phyloP scores from a whole-genome alignment of 2,797 vertebrate genomes.

The Micrastur ruficollis region DNA sequence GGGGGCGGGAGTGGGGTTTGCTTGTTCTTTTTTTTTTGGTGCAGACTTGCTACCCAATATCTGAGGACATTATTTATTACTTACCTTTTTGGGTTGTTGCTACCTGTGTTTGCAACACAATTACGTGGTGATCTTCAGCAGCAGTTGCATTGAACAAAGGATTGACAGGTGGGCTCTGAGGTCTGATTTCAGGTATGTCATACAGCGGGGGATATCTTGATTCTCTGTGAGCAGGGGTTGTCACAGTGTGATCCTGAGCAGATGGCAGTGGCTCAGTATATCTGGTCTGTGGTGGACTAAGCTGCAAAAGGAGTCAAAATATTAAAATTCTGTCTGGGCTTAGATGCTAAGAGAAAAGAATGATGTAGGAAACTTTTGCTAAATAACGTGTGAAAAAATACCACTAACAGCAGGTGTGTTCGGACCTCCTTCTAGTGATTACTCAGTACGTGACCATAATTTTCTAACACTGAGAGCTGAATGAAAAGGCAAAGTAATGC shows the following conservation, averaged over 20 bases:
- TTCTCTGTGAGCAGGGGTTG: background rate
- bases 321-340: background rate
- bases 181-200: background rate
- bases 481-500: background rate
- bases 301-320: conserved; percentile 40
- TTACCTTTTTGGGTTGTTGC: conserved; percentile 11
- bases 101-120: background rate
- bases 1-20: background rate
- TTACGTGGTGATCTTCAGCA: background rate
- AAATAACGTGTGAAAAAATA: background rate
- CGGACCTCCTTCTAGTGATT: background rate
- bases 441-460: background rate
- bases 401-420: background rate
- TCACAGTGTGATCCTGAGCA: background rate
- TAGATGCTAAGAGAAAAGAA: background rate
- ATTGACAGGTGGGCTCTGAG: background rate
- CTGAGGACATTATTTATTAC: background rate
- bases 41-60: background rate
- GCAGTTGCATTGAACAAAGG: background rate
- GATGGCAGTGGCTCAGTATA: background rate
- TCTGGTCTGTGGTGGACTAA: background rate
- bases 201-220: background rate
- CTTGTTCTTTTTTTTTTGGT: rapidly evolving
- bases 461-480: background rate
- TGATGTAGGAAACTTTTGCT: background rate